Evolutionary conservation across 2,888 invertebrate genomes (phyloP).

Genomic region (Aquatica leii): DNA sequence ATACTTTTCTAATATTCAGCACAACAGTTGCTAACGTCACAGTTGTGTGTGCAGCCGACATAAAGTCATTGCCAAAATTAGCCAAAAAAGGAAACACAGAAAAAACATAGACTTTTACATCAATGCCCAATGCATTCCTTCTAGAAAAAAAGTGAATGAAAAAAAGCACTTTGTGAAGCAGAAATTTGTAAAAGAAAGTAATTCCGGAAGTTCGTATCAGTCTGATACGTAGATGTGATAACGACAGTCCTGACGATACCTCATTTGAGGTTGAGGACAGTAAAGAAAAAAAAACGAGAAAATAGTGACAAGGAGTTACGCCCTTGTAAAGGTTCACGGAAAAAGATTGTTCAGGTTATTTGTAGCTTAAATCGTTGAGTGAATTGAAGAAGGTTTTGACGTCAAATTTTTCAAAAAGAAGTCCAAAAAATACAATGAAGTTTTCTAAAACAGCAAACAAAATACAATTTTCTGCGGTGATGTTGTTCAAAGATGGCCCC

Average conservation of each 20-base stretch:
- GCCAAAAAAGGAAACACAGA: constrained; percentile 1
- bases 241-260: background rate
- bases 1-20: background rate
- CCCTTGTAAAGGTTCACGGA: background rate
- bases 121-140: too few relatives aligned
- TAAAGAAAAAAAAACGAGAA: background rate
- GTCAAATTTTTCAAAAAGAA: constrained; percentile 2
- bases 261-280: constrained; percentile 6
- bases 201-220: constrained; percentile 3
- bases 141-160: too few relatives aligned
- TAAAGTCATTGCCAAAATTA: background rate
- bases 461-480: background rate
- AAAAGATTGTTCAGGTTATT: constrained; percentile 1
- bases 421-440: background rate
- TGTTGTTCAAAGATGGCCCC: background rate
- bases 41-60: background rate
- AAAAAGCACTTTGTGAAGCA: too few relatives aligned
- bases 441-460: background rate
- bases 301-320: background rate
- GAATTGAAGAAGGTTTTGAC: background rate
- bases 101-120: too few relatives aligned
- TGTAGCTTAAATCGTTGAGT: background rate
- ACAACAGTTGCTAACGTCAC: background rate
- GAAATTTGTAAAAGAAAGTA: too few relatives aligned
- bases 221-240: background rate